Percentiles rank a stretch among this genome's conserved stretches.
These are phyloP conservation scores for Anthoscopus minutus DNA, from an alignment of 2,113 vertebrate genomes.

Conservation along the genomic window DNA sequence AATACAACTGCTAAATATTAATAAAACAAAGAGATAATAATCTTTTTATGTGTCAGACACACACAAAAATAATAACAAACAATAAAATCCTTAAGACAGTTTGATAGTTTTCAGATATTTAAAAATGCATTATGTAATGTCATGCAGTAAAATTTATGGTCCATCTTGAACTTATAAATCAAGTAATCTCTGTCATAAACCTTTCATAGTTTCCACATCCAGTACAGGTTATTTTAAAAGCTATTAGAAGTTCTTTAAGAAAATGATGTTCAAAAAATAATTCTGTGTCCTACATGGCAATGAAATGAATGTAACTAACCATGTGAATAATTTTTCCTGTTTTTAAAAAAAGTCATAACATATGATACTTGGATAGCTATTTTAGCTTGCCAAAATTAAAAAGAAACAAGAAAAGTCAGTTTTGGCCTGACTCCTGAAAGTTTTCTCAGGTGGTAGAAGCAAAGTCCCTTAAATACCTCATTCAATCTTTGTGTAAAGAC, in stretches of 20 bases:
- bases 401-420: background rate
- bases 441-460: background rate
- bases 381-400: background rate
- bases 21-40: background rate
- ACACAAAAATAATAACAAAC: background rate
- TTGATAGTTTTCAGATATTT: background rate
- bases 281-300: background rate
- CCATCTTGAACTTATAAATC: background rate
- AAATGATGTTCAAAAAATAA: background rate
- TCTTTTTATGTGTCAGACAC: background rate
- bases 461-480: background rate
- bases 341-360: background rate
- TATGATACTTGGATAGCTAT: background rate
- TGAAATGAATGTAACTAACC: background rate
- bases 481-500: background rate
- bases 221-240: background rate
- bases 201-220: background rate
- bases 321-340: background rate
- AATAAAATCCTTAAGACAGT: background rate
- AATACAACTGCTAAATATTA: background rate
- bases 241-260: background rate
- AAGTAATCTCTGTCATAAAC: background rate
- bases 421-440: background rate
- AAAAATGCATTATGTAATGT: background rate
- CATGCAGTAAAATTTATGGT: background rate